Evolutionary conservation across 2,113 vertebrate species (phyloP).

Genomic region (Chiloscyllium plagiosum): DNA sequence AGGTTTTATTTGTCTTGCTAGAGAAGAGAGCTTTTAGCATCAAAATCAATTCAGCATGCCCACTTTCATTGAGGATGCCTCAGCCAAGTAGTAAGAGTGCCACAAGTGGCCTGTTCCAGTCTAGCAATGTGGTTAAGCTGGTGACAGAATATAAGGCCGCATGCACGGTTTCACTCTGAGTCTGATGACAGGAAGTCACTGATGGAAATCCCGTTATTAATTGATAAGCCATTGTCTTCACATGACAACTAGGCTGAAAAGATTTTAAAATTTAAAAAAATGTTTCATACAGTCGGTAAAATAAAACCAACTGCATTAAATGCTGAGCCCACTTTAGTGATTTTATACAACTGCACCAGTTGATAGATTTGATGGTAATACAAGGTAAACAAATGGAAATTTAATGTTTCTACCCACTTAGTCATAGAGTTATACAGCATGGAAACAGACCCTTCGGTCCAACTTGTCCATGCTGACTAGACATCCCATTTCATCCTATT

Average conservation of each 20-base stretch:
- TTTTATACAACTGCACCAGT: too few species aligned
- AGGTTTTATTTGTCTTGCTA: not conserved
- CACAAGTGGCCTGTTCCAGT: not conserved
- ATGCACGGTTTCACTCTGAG: not conserved
- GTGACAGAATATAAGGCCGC: not conserved
- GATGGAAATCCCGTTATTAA: not conserved
- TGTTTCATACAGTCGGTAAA: not conserved
- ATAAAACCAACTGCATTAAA: not conserved
- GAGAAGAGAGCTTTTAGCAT: not conserved
- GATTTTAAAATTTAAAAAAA: not conserved
- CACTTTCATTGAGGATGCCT: not conserved
- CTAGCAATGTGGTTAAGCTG: not conserved
- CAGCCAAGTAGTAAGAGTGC: not conserved
- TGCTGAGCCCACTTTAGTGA: too few species aligned
- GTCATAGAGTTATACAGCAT: too few species aligned
- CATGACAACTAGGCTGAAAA: not conserved
- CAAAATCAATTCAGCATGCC: not conserved
- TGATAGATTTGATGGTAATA: too few species aligned
- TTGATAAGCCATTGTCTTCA: not conserved
- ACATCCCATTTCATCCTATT: too few species aligned
- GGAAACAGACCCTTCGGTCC: too few species aligned
- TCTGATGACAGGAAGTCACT: not conserved
- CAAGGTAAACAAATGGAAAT: too few species aligned
- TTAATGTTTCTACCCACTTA: too few species aligned
- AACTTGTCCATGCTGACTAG: too few species aligned